These are phyloP conservation scores for Porites cylindrica DNA, from an alignment of 92 coral and sea anemone genomes.

Conservation along the genomic window DNA sequence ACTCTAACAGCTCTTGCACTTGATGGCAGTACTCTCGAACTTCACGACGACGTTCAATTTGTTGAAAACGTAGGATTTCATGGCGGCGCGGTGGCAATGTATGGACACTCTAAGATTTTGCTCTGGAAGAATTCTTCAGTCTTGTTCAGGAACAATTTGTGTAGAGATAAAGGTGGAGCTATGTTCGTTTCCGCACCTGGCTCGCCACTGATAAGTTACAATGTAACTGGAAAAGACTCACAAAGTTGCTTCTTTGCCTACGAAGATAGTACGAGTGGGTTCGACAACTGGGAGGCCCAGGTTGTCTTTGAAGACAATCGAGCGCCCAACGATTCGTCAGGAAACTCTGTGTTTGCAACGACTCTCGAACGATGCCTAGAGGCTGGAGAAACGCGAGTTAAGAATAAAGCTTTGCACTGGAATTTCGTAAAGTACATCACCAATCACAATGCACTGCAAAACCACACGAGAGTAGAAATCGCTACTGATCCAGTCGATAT, in stretches of 20 bases:
- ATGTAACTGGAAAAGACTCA: slow-evolving; percentile 39
- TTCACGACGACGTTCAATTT: slow-evolving; percentile 62
- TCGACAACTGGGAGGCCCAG: slow-evolving; percentile 66
- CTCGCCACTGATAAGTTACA: slow-evolving; percentile 61
- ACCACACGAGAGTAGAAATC: slow-evolving; percentile 23
- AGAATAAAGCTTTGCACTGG: slow-evolving; percentile 65
- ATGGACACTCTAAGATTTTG: slow-evolving; percentile 67
- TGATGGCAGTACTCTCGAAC: slow-evolving; percentile 65
- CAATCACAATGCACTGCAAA: background rate
- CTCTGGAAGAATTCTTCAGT: slow-evolving; percentile 57
- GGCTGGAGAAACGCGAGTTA: slow-evolving; percentile 48
- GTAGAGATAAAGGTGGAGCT: slow-evolving; percentile 68
- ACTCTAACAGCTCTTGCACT: slow-evolving; percentile 67
- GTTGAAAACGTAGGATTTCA: slow-evolving; percentile 56
- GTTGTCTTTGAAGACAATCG: slow-evolving; percentile 64
- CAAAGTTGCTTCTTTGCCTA: slow-evolving; percentile 69
- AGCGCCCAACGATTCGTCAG: slow-evolving; percentile 57
- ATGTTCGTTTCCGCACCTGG: slow-evolving; percentile 64
- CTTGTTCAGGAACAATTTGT: slow-evolving; percentile 54
- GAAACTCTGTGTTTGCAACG: slow-evolving; percentile 76
- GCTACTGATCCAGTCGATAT: slow-evolving; percentile 61
- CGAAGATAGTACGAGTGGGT: slow-evolving; percentile 38
- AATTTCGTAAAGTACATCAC: slow-evolving; percentile 37
- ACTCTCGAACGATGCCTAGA: slow-evolving; percentile 57
- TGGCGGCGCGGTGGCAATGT: slow-evolving; percentile 80